phyloP scores from a whole-genome alignment of 2,797 vertebrate species.

The Propithecus deckenii region DNA sequence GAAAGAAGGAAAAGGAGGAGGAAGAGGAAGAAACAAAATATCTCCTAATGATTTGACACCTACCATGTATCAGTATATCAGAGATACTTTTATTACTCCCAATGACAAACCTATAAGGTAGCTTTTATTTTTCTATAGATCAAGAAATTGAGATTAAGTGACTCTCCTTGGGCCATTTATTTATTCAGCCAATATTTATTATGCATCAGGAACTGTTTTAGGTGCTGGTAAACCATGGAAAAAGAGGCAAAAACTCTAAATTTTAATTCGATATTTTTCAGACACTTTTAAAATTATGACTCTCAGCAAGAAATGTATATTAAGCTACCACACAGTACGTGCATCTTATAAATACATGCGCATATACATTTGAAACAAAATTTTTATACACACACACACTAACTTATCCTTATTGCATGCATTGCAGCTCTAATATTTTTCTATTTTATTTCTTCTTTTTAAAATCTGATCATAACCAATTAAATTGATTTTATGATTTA shows the following conservation, averaged over 20 bases:
- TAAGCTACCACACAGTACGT: background rate
- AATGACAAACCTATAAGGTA: background rate
- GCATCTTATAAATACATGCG: background rate
- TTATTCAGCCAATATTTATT: background rate
- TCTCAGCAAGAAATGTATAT: background rate
- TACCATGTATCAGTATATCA: background rate
- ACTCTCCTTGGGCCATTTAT: background rate
- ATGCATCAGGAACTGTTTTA: background rate
- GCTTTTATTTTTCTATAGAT: background rate
- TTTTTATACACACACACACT: background rate
- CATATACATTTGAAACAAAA: background rate
- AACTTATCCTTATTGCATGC: background rate
- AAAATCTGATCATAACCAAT: background rate
- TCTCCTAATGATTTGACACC: background rate
- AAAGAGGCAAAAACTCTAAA: background rate
- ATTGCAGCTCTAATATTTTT: background rate
- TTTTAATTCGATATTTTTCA: background rate
- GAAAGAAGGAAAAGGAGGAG: background rate
- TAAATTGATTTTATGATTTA: background rate
- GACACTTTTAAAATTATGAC: background rate
- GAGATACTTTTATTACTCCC: background rate
- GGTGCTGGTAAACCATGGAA: background rate
- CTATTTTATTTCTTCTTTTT: background rate
- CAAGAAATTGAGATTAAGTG: background rate
- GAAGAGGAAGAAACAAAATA: background rate